phyloP scores from a whole-genome alignment of 2,888 invertebrate genomes.

The Elegia similella region DNA sequence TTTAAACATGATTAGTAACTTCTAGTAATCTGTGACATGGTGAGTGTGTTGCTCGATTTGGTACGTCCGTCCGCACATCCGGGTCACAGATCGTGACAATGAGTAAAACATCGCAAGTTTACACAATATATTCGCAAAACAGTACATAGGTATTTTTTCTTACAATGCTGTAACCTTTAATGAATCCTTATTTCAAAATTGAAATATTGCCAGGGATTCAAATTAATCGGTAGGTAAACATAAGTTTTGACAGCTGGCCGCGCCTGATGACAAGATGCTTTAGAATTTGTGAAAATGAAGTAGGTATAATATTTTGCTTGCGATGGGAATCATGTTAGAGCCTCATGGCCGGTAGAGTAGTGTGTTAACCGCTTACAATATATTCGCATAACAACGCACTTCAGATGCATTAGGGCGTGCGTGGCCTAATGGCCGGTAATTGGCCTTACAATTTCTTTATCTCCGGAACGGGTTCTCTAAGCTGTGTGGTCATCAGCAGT shows the following conservation, averaged over 20 bases:
- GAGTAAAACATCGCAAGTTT: not conserved
- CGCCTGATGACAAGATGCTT: no score
- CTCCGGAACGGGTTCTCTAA: constrained; percentile 9
- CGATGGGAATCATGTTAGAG: no score
- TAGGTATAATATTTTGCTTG: no score
- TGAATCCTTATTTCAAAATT: no score
- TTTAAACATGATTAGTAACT: constrained; percentile 6
- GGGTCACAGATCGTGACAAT: not conserved
- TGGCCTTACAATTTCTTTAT: constrained; percentile 9
- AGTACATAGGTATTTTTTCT: not conserved
- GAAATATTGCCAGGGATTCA: no score
- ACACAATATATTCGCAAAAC: constrained; percentile 4
- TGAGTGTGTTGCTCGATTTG: not conserved
- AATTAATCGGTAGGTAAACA: no score
- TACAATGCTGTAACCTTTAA: no score
- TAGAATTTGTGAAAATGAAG: no score
- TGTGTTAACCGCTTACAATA: no score
- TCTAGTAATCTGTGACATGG: no score
- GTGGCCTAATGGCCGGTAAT: constrained; percentile 8
- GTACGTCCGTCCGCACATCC: constrained; percentile 3
- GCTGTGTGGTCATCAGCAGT: constrained; percentile 7
- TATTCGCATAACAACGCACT: not conserved
- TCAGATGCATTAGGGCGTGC: constrained; percentile 3
- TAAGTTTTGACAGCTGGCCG: no score
- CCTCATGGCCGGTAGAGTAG: no score